These are phyloP conservation scores for Andrena minutula DNA, from an alignment of 2,888 invertebrate species.

Conservation along the genomic window DNA sequence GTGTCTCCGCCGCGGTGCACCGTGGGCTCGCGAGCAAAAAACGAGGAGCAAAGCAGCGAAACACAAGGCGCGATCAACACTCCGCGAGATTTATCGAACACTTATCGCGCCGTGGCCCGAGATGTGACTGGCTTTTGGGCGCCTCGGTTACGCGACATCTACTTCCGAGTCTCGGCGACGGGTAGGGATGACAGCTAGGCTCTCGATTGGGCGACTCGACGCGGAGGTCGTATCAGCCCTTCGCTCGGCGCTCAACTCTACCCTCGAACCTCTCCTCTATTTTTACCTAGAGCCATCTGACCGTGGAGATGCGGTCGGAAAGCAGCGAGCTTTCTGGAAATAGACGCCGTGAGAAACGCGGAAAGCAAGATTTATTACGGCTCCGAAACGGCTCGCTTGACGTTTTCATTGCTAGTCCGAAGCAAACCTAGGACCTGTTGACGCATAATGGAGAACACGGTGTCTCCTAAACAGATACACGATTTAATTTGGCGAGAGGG, in stretches of 20 bases:
- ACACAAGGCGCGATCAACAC: neutral
- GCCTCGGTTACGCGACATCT: conserved; percentile 54
- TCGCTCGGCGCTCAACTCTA: conserved; percentile 44
- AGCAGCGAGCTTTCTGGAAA: conserved; percentile 21
- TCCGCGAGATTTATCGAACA: conserved; percentile 55
- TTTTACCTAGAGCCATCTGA: conserved; percentile 15
- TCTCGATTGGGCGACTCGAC: conserved; percentile 45
- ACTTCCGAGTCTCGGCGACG: conserved; percentile 6
- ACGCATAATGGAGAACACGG: neutral
- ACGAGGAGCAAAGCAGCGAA: neutral
- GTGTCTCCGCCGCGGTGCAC: neutral
- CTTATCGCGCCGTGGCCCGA: conserved; percentile 52
- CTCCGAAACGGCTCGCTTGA: neutral
- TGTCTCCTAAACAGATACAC: neutral
- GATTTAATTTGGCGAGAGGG: too few species aligned
- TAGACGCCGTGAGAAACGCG: conserved; percentile 25
- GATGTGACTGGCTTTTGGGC: conserved; percentile 65
- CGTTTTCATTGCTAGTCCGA: neutral
- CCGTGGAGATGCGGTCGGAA: neutral
- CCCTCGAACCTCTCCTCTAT: conserved; percentile 17
- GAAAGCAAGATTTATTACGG: neutral
- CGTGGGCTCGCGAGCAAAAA: neutral
- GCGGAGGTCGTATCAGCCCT: conserved; percentile 33
- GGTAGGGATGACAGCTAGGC: conserved; percentile 37
- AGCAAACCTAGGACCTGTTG: neutral